phyloP scores from a whole-genome alignment of 2,888 invertebrate genomes.

The Polietes domitor region DNA sequence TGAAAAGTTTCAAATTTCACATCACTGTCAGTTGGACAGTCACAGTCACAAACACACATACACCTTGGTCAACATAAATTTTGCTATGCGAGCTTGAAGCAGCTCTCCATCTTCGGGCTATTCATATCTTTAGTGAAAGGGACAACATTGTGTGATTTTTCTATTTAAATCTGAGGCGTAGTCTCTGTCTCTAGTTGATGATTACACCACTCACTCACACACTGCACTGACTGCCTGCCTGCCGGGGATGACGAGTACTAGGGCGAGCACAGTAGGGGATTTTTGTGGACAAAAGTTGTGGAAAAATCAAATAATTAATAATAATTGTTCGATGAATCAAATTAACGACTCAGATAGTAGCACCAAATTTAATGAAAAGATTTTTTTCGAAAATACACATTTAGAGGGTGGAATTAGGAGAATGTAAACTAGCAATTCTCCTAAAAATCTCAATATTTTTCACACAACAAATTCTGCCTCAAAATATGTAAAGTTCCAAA shows the following conservation, averaged over 20 bases:
- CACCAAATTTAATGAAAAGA: too few relatives aligned
- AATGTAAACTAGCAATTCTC: too few relatives aligned
- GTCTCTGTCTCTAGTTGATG: slow-evolving; percentile 34
- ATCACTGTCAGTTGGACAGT: slow-evolving; percentile 22
- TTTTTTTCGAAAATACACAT: too few relatives aligned
- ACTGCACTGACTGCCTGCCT: background rate
- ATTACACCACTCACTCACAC: slow-evolving; percentile 18
- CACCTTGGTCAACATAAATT: slow-evolving; percentile 51
- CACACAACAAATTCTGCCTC: too few relatives aligned
- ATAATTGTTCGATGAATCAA: too few relatives aligned
- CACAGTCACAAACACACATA: background rate
- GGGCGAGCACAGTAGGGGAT: background rate
- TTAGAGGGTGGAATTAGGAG: too few relatives aligned
- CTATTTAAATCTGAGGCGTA: slow-evolving; percentile 36
- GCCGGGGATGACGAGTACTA: background rate
- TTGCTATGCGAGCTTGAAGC: background rate
- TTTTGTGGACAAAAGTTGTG: background rate
- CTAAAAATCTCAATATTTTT: too few relatives aligned
- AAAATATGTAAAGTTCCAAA: too few relatives aligned
- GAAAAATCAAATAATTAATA: background rate
- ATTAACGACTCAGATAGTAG: too few relatives aligned
- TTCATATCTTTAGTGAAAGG: slow-evolving; percentile 63
- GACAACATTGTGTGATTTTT: slow-evolving; percentile 41
- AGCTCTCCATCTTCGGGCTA: too few relatives aligned
- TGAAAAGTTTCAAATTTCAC: slow-evolving; percentile 51